Conservation (phyloP, 1,140 invertebrate genomes). For the Drosophila pectinifera region DNA sequence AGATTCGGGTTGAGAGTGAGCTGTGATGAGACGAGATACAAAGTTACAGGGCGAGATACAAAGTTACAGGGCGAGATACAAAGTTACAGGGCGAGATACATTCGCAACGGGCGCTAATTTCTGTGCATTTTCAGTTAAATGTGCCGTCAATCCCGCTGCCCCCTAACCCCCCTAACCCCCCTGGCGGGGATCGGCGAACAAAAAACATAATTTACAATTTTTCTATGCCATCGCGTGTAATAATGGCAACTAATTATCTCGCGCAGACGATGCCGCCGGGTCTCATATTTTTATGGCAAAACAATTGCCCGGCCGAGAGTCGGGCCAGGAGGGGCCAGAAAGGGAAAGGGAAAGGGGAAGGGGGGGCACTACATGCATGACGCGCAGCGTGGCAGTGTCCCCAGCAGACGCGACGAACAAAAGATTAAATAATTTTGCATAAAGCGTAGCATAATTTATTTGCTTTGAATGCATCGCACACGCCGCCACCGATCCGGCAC, state of each 20-base stretch:
- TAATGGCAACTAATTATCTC: slow-evolving; percentile 81
- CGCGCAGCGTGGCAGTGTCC: slow-evolving; percentile 6
- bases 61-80: slow-evolving; percentile 20
- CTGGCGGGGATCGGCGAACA: not conserved
- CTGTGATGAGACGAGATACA: slow-evolving; percentile 53
- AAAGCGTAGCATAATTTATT: slow-evolving; percentile 84
- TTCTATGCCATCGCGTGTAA: slow-evolving; percentile 59
- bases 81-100: slow-evolving; percentile 17
- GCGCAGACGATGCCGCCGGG: slow-evolving; percentile 68
- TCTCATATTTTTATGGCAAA: slow-evolving; percentile 79
- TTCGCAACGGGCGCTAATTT: slow-evolving; percentile 70
- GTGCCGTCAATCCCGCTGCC: slow-evolving; percentile 57
- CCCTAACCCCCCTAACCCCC: too few species aligned
- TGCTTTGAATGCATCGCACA: slow-evolving; percentile 82
- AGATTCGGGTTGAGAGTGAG: slow-evolving; percentile 79
- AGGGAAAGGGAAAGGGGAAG: not conserved
- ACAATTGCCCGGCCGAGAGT: slow-evolving; percentile 57
- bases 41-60: slow-evolving; percentile 20
- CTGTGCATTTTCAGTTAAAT: slow-evolving; percentile 72
- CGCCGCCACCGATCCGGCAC: slow-evolving; percentile 75
- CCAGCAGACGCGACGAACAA: slow-evolving; percentile 73
- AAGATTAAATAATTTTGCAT: slow-evolving; percentile 84
- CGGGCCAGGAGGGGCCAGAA: too few species aligned
- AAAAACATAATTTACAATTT: slow-evolving; percentile 68
- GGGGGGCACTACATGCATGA: not conserved